Base-by-base conservation (phyloP, 2,797 vertebrate genomes). In the Echiichthys vipera region DNA sequence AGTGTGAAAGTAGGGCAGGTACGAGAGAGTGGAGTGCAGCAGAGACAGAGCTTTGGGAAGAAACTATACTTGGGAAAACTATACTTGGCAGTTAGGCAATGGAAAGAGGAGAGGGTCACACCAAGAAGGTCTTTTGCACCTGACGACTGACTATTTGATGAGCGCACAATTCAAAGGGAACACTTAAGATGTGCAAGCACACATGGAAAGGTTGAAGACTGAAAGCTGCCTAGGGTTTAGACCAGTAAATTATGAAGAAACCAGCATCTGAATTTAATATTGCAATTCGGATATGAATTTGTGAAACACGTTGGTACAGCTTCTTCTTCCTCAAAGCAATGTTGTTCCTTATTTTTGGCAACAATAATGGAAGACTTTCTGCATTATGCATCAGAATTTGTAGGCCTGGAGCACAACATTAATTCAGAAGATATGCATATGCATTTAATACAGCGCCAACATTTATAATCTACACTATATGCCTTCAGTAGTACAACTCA, bases 1-100 rank as follows among this genome's bases (percentile, higher is more conserved):
- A 56, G 72, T 75, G 82, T 67, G 81, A 88, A 94, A 91, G 89
- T 94, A 92, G 91, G 92, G 81, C 93, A 93, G 84, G 90, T 90
- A 86, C 66, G 71, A 87, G 84, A 81, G 76, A 77, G 81, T 36
- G 55, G 73, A 83, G 84, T 85, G 80, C 74, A 83, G 80, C 78
- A 82, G 79, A 87, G 83, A 77, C 54, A 58, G 64, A 84, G 88
- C 86, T 87, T 32, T 36, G 83, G 78, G 79, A 90, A 83, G 69
- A 49, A 80, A 80, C 83, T 82, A 87, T 84, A 91, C 78, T 88
- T 88, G 81, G 81, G 81, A 77, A 89, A 88, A 78, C 80, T 83
- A 69, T 68, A 87, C 80, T 88, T 86, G 86, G 83, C 78, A 89
- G 69, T 78, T 57, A 32, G 51, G 66, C 70, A 77, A 67, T 13